These are phyloP conservation scores for Notechis scutatus DNA, from an alignment of 2,113 vertebrate genomes.

Conservation along the genomic window DNA sequence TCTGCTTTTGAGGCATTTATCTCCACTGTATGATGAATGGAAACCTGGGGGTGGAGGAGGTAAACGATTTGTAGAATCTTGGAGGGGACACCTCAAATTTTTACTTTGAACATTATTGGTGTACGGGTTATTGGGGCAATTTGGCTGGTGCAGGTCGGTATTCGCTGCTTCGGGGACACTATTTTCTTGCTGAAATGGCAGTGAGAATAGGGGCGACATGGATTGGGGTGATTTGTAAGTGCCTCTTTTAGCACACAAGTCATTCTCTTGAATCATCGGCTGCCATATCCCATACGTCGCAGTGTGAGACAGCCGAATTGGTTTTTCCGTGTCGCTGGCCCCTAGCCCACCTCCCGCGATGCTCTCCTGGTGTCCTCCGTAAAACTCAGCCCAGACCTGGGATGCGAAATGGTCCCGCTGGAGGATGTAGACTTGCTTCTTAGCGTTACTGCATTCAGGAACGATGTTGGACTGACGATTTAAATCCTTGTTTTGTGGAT, in stretches of 20 bases:
- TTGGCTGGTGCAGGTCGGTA: constrained; percentile 46
- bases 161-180: constrained; percentile 9
- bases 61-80: constrained; percentile 8
- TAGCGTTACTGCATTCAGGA: not conserved
- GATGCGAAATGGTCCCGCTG: constrained; percentile 1
- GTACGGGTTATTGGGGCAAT: constrained; percentile 8
- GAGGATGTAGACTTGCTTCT: not conserved
- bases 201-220: constrained; percentile 22
- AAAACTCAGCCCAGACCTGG: not conserved
- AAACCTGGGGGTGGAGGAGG: not conserved
- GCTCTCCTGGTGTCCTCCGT: constrained; percentile 41
- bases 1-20: constrained; percentile 41
- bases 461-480: constrained; percentile 11
- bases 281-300: constrained; percentile 34
- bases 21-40: not conserved
- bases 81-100: constrained; percentile 6
- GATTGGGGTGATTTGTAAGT: constrained; percentile 18
- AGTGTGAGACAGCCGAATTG: constrained; percentile 13
- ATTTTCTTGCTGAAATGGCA: constrained; percentile 54
- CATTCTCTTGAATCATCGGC: constrained; percentile 48
- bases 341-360: constrained; percentile 36
- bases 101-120: constrained; percentile 30
- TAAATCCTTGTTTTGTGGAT: constrained; percentile 4
- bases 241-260: constrained; percentile 36
- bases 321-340: constrained; percentile 24